phyloP scores from a whole-genome alignment of 2,888 invertebrate species.

The Cheiracanthium punctorium region DNA sequence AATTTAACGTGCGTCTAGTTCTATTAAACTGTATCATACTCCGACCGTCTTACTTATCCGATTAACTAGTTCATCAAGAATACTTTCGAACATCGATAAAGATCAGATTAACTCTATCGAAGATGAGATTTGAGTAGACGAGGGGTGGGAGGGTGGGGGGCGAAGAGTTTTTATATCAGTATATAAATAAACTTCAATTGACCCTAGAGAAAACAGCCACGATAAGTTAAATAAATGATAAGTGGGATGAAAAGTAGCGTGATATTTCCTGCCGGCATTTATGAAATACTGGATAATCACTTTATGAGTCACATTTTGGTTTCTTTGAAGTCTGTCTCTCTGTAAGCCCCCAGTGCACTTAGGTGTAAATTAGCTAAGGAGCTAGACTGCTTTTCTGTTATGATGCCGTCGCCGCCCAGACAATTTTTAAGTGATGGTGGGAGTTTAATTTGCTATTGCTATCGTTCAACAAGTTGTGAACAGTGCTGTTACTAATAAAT shows the following conservation, averaged over 20 bases:
- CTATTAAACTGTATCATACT: too few relatives aligned
- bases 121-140: too few relatives aligned
- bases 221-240: neutral
- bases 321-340: too few relatives aligned
- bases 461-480: too few relatives aligned
- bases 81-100: too few relatives aligned
- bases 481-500: too few relatives aligned
- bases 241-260: neutral
- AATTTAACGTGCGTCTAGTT: too few relatives aligned
- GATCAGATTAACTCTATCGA: too few relatives aligned
- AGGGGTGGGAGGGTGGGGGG: neutral
- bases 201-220: neutral
- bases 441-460: neutral
- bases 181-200: constrained; percentile 1
- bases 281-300: neutral
- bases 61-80: too few relatives aligned
- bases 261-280: neutral
- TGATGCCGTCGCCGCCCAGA: neutral
- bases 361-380: neutral
- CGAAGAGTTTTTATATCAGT: neutral
- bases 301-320: neutral
- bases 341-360: neutral
- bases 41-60: too few relatives aligned
- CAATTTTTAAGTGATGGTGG: neutral
- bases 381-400: neutral